Evolutionary conservation across 2,797 vertebrate genomes (phyloP).

Genomic region (Gymnothorax reevesii): DNA sequence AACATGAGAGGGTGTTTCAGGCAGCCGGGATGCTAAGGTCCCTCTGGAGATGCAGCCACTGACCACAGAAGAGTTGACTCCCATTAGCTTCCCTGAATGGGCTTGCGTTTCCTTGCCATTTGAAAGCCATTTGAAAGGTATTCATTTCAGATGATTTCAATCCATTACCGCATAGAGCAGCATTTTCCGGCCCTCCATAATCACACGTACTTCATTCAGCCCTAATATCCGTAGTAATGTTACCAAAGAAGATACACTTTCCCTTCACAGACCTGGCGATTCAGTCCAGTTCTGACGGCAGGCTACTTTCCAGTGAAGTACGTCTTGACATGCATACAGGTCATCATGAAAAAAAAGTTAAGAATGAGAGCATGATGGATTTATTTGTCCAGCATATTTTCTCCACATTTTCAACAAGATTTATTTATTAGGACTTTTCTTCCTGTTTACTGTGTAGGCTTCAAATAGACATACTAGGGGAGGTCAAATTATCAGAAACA

Average conservation of each 20-base stretch:
- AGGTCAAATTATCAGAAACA: too few species aligned
- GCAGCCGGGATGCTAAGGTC: background rate
- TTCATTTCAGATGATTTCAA: background rate
- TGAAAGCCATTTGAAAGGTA: background rate
- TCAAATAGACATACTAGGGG: background rate
- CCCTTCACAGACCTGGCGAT: background rate
- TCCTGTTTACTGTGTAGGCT: background rate
- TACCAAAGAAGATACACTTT: background rate
- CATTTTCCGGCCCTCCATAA: background rate
- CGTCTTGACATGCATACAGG: background rate
- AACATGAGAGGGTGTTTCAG: background rate
- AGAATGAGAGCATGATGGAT: background rate
- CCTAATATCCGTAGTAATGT: background rate
- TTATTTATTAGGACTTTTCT: background rate
- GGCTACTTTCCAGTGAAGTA: background rate
- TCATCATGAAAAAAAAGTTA: background rate
- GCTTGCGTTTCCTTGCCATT: background rate
- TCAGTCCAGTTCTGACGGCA: background rate
- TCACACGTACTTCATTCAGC: background rate
- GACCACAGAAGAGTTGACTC: background rate
- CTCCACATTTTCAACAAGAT: background rate
- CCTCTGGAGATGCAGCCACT: background rate
- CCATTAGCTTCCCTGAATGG: background rate
- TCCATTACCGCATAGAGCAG: background rate
- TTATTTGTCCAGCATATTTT: background rate